Percentiles rank a stretch among this genome's conserved stretches.
Evolutionary conservation across 2,888 invertebrate genomes (phyloP).

Genomic region (Gasteruption jaculator): DNA sequence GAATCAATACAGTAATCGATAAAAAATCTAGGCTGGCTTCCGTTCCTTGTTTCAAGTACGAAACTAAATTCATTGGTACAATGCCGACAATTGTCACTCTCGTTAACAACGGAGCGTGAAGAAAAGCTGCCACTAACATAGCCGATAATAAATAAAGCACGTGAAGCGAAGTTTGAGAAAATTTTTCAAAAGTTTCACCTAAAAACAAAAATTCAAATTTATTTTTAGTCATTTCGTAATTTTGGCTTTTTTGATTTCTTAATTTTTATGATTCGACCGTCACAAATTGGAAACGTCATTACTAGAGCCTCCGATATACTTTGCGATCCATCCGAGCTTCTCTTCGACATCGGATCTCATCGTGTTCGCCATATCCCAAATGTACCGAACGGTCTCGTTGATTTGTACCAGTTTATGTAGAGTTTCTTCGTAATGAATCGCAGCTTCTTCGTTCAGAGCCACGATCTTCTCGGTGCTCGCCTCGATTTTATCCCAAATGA

Average conservation of each 20-base stretch:
- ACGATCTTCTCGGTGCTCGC: conserved; percentile 48
- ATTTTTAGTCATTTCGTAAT: conserved; percentile 1
- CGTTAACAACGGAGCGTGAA: conserved; percentile 44
- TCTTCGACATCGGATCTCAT: conserved; percentile 43
- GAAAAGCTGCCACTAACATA: conserved; percentile 47
- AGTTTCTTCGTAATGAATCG: conserved; percentile 53
- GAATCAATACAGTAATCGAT: conserved; percentile 42
- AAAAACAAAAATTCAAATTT: conserved; percentile 18
- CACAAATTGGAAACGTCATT: conserved; percentile 7
- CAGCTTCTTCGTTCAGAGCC: conserved; percentile 52
- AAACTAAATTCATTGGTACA: conserved; percentile 42
- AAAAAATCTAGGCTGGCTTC: conserved; percentile 42
- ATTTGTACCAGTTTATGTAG: conserved; percentile 55
- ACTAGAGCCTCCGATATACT: conserved; percentile 45
- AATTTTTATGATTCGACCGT: conserved; percentile 3
- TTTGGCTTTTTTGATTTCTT: not conserved
- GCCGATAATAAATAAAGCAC: conserved; percentile 39
- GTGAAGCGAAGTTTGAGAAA: conserved; percentile 37
- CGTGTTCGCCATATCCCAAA: conserved; percentile 39
- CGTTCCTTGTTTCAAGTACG: conserved; percentile 43
- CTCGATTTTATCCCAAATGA: conserved; percentile 57
- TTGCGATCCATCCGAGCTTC: conserved; percentile 45
- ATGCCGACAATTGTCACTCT: conserved; percentile 41
- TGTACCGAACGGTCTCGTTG: conserved; percentile 53
- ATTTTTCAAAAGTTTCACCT: conserved; percentile 42